Conservation (phyloP, 2,888 invertebrate species). For the Zeuzera pyrina region DNA sequence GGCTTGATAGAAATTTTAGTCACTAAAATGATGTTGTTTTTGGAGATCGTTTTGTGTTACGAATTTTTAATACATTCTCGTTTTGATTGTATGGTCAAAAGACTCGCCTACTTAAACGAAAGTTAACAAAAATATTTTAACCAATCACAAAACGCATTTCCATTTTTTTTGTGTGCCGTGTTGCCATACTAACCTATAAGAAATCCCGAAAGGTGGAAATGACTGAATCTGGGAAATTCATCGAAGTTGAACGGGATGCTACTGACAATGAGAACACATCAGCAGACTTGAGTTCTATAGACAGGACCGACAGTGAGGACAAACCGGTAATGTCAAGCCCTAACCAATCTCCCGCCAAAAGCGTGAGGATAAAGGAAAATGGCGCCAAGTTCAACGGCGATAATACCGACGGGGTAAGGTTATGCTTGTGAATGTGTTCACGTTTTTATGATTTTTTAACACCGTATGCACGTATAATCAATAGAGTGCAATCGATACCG, state of each 20-base stretch:
- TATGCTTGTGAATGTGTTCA: too few species aligned
- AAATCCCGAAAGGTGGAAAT: slow-evolving; percentile 61
- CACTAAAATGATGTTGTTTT: too few species aligned
- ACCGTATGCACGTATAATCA: too few species aligned
- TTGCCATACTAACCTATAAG: slow-evolving; percentile 46
- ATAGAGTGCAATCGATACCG: too few species aligned
- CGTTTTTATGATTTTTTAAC: too few species aligned
- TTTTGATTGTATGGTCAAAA: too few species aligned
- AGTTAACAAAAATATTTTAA: slow-evolving; percentile 1
- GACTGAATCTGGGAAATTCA: slow-evolving; percentile 66
- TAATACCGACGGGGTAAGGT: slow-evolving; percentile 41
- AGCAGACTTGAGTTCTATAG: slow-evolving; percentile 19
- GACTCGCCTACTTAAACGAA: too few species aligned
- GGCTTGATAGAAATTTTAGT: too few species aligned
- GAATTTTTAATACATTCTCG: too few species aligned
- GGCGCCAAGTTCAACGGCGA: slow-evolving; percentile 46
- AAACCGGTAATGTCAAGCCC: slow-evolving; percentile 35
- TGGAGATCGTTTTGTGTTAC: too few species aligned
- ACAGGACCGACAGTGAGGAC: slow-evolving; percentile 12
- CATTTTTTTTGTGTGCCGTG: slow-evolving; percentile 32
- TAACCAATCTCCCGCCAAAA: slow-evolving; percentile 54
- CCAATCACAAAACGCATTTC: slow-evolving; percentile 1
- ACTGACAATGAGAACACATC: slow-evolving; percentile 19
- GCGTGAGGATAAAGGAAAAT: slow-evolving; percentile 61
- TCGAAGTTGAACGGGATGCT: slow-evolving; percentile 60